Evolutionary conservation across 1,140 invertebrate species (phyloP), one percentile per base, ranked within the genome.

Genomic region (Octopus sinensis): DNA sequence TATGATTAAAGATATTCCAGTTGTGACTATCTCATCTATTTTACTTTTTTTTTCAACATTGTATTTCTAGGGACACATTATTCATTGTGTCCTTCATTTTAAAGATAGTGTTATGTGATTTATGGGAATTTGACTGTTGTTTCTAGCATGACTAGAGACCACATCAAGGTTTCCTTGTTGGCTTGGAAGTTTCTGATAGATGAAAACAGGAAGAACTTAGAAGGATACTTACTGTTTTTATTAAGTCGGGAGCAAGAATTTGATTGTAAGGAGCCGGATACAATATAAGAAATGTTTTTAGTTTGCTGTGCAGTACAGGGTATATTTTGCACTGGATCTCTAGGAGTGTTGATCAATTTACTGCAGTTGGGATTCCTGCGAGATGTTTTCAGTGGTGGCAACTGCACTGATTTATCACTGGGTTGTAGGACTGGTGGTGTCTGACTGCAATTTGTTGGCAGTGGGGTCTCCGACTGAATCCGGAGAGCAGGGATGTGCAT

Each of bases 381-480:
- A 17, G 82, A 82, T 12, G 79, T 82, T 10, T 82, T 81, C 5
- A 86, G 83, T 7, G 86, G 84, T 12, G 84, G 86, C 12, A 86
- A 76, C 43, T 83, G 83, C 13, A 83, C 43, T 51, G 62, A 68
- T 78, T 83, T 82, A 6, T 83, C 83, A 9, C 78, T 79, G 54
- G 81, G 80, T 54, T 77, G 79, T 12, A 86, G 86, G 13, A 84
- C 83, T 4, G 87, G 86, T n/a, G 87, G 86, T 73, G 81, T 85
- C 5, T 85, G 81, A 12, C 53, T 83, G 62, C 86, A 85, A 12
- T 52, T 43, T 9, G 84, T 81, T 10, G 87, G 87, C 6, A 88
- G 83, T 13, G 87, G 87, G 5, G 87, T 88, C 23, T 87, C 87
- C 0, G 86, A 78, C 80, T 88, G 87, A 62, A 88, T 87, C n/a